A percentile compares a stretch with the other conserved stretches of the same genome.
Evolutionary conservation across 2,113 vertebrate genomes (phyloP).

Genomic region (Rhabdomys dilectus): DNA sequence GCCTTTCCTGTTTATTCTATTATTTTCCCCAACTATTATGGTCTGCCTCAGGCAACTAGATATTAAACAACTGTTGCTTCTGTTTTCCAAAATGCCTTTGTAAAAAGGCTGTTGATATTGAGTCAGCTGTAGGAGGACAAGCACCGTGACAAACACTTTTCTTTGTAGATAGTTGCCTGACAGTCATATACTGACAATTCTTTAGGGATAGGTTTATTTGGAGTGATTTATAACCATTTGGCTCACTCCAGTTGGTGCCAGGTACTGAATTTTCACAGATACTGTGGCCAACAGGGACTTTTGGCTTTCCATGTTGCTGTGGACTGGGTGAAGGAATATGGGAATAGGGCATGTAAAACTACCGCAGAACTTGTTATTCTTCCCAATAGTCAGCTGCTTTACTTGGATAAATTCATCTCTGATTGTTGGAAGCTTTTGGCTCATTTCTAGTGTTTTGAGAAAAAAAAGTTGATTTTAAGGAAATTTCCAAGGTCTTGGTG

Average conservation of each 20-base stretch:
- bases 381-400: not conserved
- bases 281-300: not conserved
- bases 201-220: not conserved
- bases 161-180: slow-evolving; percentile 29
- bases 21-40: slow-evolving; percentile 27
- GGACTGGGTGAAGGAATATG: not conserved
- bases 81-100: slow-evolving; percentile 15
- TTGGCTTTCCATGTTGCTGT: slow-evolving; percentile 9
- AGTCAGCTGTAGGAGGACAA: not conserved
- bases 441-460: not conserved
- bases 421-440: slow-evolving; percentile 22
- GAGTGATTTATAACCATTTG: not conserved
- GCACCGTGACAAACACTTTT: not conserved
- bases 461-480: slow-evolving; percentile 14
- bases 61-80: slow-evolving; percentile 45
- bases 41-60: not conserved
- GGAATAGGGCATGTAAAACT: not conserved
- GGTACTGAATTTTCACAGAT: slow-evolving; percentile 2
- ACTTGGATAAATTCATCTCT: not conserved
- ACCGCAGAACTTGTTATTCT: not conserved
- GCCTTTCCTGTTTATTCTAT: slow-evolving; percentile 22
- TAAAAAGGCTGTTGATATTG: not conserved
- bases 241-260: not conserved
- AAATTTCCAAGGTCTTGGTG: not conserved
- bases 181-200: slow-evolving; percentile 6